These are phyloP conservation scores for Greenwoodochromis staneri DNA, from an alignment of 2,113 vertebrate species.

Conservation along the genomic window DNA sequence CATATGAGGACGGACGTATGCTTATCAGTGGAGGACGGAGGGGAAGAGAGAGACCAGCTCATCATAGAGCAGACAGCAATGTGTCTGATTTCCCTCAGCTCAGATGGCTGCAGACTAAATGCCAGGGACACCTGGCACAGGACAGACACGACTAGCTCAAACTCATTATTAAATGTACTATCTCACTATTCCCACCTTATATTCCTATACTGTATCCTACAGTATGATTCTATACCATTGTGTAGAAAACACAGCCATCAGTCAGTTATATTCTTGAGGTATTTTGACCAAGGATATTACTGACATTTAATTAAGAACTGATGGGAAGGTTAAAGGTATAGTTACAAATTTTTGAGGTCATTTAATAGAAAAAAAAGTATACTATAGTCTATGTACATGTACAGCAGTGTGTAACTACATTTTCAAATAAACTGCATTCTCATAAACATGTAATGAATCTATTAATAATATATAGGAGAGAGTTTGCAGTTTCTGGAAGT, in stretches of 20 bases:
- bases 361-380: background rate
- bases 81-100: background rate
- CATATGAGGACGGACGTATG: background rate
- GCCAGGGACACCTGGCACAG: background rate
- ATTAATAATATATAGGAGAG: background rate
- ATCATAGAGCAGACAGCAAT: conserved; percentile 8
- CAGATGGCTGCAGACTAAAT: background rate
- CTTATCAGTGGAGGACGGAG: background rate
- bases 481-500: background rate
- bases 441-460: background rate
- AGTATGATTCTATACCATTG: background rate
- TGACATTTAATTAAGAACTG: background rate
- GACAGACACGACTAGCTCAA: background rate
- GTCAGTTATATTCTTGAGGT: background rate
- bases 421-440: background rate
- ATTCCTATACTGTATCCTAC: background rate
- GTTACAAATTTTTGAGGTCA: background rate
- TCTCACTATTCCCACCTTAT: background rate
- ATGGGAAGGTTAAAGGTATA: background rate
- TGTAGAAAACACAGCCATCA: background rate
- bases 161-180: background rate
- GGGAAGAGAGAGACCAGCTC: background rate
- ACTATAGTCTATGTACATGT: background rate
- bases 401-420: background rate
- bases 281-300: background rate